Base-by-base conservation (phyloP, 2,797 vertebrate species). In the Pempheris klunzingeri region DNA sequence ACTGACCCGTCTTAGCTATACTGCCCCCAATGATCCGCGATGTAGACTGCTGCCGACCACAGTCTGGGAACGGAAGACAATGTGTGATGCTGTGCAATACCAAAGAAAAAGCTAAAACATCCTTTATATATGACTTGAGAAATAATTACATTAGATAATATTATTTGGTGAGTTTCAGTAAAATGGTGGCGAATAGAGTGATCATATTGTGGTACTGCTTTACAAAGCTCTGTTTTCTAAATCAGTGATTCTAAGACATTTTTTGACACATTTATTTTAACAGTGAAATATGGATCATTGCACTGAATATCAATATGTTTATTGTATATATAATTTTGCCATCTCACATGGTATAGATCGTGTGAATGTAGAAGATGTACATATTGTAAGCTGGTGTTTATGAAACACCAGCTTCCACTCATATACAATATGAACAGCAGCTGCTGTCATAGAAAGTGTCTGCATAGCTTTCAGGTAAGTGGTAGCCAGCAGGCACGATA, bases 21-120 rank as follows among this genome's bases (percentile, higher is more conserved):
- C 22, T 92, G 10, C 98, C 98, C 2, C 97, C 97, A 4, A 99
- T 94, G 66, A 99, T 99, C 75, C 95, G 88, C 32, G 95, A 93
- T 50, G 90, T 84, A 4, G 85, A 84, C 77, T 93, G 81, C 84
- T 94, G 94, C 46, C 17, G 75, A 7, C 98, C 97, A 0, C 97
- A 99, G 62, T 96, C 98, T 98, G 84, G 46, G 75, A 71, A 88
- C 15, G 78, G 70, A 18, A 72, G 3, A 68, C 34, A 54, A 20
- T 12, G 20, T 52, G 7, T 71, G 10, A 62, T 4, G n/a, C 15
- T 50, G 24, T 32, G 36, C 4, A 49, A 39, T 39, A 50, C 8
- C 18, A 59, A 71, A 57, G 6, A 66, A 52, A 38, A 3, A 14
- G 18, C 17, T 28, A 3, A 43, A 38, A 59, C 1, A 60, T 53